phyloP scores from a whole-genome alignment of 2,888 invertebrate species.

The Lottia scabra region DNA sequence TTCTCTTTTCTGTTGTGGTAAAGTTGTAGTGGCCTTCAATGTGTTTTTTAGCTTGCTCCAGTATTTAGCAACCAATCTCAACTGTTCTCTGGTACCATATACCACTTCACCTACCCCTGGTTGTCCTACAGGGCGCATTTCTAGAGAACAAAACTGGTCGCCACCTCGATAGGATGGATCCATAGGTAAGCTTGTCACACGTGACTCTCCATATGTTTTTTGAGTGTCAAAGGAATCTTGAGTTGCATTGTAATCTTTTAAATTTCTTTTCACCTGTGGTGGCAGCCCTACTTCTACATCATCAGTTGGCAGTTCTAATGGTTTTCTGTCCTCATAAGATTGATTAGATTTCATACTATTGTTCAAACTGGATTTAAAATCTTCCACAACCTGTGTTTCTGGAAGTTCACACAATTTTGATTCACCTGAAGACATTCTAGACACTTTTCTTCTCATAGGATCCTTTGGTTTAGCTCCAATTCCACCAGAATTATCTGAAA shows the following conservation, averaged over 20 bases:
- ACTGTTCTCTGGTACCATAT: slow-evolving; percentile 40
- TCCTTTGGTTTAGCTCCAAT: not conserved
- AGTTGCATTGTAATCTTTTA: not conserved
- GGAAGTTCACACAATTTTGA: slow-evolving; percentile 1
- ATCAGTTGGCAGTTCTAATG: not conserved
- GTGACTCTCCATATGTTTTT: slow-evolving; percentile 26
- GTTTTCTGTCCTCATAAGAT: not conserved
- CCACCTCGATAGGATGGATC: slow-evolving; percentile 18
- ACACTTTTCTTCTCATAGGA: not conserved
- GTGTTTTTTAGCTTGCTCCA: slow-evolving; percentile 38
- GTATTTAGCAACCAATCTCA: slow-evolving; percentile 37
- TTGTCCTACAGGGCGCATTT: slow-evolving; percentile 30
- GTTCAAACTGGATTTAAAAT: not conserved
- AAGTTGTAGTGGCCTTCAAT: slow-evolving; percentile 28
- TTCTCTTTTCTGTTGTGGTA: slow-evolving; percentile 43
- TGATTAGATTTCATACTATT: not conserved
- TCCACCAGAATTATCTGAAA: not conserved
- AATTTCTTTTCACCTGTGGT: not conserved
- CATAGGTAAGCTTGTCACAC: slow-evolving; percentile 37
- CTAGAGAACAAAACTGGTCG: slow-evolving; percentile 38
- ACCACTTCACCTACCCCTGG: slow-evolving; percentile 51
- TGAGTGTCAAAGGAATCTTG: slow-evolving; percentile 27
- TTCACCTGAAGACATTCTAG: not conserved
- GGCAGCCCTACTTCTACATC: not conserved
- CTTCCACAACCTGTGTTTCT: not conserved